phyloP scores from a whole-genome alignment of 2,888 invertebrate genomes.

The Drosophila emarginata region DNA sequence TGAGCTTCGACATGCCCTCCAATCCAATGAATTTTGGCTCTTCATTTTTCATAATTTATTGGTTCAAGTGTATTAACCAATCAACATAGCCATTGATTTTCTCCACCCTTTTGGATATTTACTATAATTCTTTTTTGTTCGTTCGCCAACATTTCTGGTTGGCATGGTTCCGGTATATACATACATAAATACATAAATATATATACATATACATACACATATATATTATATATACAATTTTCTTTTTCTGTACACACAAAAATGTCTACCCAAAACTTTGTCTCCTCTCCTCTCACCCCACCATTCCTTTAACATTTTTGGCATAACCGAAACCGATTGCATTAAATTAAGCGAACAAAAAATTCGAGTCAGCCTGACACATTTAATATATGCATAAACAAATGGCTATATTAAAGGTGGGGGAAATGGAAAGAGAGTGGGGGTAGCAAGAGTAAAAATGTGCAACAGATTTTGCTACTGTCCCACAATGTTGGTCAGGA shows the following conservation, averaged over 20 bases:
- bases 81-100: slow-evolving; percentile 13
- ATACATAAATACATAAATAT: not conserved
- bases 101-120: not conserved
- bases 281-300: not conserved
- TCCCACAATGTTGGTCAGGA: slow-evolving; percentile 23
- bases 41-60: slow-evolving; percentile 3
- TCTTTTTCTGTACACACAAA: not conserved
- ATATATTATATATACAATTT: not conserved
- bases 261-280: not conserved
- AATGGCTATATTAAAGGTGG: slow-evolving; percentile 65
- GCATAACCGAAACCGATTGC: slow-evolving; percentile 43
- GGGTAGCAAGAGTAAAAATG: slow-evolving; percentile 35
- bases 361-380: slow-evolving; percentile 44
- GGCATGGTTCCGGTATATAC: not conserved
- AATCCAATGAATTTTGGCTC: not conserved
- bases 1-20: not conserved
- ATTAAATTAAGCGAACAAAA: slow-evolving; percentile 58
- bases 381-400: slow-evolving; percentile 62
- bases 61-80: slow-evolving; percentile 14
- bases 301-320: slow-evolving; percentile 16
- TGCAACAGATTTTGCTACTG: slow-evolving; percentile 42
- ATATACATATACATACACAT: not conserved
- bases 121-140: slow-evolving; percentile 28
- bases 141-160: slow-evolving; percentile 26
- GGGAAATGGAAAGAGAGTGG: not conserved